phyloP scores from a whole-genome alignment of 2,797 vertebrate species.

The Paratrypauchen microcephalus region DNA sequence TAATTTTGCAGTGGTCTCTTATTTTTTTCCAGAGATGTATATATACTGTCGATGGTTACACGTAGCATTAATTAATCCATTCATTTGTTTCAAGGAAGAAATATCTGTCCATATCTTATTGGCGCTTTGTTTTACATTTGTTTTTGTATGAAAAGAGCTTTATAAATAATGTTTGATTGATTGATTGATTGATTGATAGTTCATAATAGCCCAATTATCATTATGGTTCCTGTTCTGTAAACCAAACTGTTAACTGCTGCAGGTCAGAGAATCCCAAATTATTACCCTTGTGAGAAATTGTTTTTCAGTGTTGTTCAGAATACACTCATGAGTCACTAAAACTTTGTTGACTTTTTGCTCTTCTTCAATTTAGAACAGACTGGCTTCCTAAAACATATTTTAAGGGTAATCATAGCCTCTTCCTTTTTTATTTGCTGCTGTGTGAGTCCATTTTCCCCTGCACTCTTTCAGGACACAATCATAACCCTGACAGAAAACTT shows the following conservation, averaged over 20 bases:
- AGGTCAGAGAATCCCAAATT: no score
- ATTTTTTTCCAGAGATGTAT: no score
- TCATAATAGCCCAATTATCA: background rate
- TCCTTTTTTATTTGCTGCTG: slow-evolving; percentile 13
- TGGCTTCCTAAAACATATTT: background rate
- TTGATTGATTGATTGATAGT: no score
- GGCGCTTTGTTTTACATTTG: no score
- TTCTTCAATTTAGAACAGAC: no score
- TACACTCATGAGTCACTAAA: background rate
- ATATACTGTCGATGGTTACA: background rate
- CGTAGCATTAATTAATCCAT: background rate
- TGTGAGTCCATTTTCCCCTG: slow-evolving; percentile 25
- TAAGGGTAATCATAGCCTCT: slow-evolving; percentile 34
- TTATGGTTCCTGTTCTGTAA: no score
- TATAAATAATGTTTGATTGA: no score
- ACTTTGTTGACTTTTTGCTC: background rate
- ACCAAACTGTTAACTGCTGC: no score
- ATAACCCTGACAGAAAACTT: slow-evolving; percentile 33
- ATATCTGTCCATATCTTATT: background rate
- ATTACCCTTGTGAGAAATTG: no score
- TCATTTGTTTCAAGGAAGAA: background rate
- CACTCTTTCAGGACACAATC: slow-evolving; percentile 26
- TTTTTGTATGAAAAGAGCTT: no score
- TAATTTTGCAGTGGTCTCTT: no score
- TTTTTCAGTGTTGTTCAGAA: no score